These are phyloP conservation scores for Coendou prehensilis DNA, from an alignment of 2,797 vertebrate genomes.

Conservation along the genomic window DNA sequence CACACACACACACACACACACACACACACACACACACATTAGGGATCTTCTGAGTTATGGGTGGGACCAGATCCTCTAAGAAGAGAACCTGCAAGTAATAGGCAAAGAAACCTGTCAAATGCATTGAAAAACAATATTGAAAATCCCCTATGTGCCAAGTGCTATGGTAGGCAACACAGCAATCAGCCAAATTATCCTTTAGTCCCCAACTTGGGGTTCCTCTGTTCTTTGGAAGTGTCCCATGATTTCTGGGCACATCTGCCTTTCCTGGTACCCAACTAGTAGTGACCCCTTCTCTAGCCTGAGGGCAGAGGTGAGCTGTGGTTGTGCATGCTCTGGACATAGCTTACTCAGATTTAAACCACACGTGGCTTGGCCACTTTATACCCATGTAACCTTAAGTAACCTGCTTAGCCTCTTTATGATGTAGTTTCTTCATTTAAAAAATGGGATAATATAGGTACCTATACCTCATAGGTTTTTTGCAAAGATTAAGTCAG, in stretches of 20 bases:
- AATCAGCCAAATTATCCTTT: constrained; percentile 4
- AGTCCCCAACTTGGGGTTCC: not conserved
- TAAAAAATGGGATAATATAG: constrained; percentile 21
- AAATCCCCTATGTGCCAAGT: not conserved
- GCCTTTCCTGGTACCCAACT: not conserved
- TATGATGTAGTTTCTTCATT: not conserved
- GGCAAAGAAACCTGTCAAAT: constrained; percentile 1
- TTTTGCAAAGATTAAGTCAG: constrained; percentile 29
- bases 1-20: not conserved
- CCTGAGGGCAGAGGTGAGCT: not conserved
- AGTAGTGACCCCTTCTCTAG: not conserved
- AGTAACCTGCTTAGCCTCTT: constrained; percentile 38
- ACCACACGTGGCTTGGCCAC: not conserved
- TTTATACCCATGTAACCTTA: constrained; percentile 19
- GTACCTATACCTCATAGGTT: not conserved
- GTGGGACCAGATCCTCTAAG: not conserved
- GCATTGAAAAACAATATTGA: not conserved
- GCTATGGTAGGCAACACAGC: not conserved
- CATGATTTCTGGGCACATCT: not conserved
- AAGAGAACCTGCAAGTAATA: not conserved
- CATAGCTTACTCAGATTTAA: not conserved
- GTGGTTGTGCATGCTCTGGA: not conserved
- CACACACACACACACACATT: not conserved
- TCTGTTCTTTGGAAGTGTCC: constrained; percentile 11
- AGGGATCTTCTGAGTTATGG: not conserved